Percentiles rank a stretch among this genome's conserved stretches.
Conservation (phyloP, 2,113 vertebrate genomes). For the Tychaedon coryphoeus region DNA sequence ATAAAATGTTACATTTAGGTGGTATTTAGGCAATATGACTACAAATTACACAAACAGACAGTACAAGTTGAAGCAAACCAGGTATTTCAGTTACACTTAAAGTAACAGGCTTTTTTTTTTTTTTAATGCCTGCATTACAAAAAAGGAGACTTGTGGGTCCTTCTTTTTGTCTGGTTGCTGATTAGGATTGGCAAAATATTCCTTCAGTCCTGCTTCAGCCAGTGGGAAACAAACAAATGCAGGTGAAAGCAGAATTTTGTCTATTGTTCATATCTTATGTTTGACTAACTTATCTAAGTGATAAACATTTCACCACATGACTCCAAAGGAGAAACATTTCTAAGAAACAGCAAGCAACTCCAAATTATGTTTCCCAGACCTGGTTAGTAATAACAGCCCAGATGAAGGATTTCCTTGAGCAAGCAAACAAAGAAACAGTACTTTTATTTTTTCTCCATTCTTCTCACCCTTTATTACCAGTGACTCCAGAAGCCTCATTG, state of each 20-base stretch:
- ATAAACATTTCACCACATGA: slow-evolving; percentile 57
- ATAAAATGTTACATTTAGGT: neutral
- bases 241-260: slow-evolving; percentile 55
- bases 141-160: neutral
- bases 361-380: slow-evolving; percentile 55
- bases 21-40: neutral
- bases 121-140: neutral
- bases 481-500: neutral
- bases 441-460: slow-evolving; percentile 16
- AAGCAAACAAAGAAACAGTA: slow-evolving; percentile 36
- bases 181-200: slow-evolving; percentile 45
- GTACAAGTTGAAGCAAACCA: neutral
- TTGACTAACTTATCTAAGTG: slow-evolving; percentile 43
- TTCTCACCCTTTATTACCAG: slow-evolving; percentile 13
- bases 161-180: slow-evolving; percentile 22
- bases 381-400: slow-evolving; percentile 23
- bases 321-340: slow-evolving; percentile 54
- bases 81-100: neutral
- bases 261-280: slow-evolving; percentile 61
- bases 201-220: neutral
- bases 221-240: slow-evolving; percentile 38
- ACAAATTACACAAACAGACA: neutral
- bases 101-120: neutral
- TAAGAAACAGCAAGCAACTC: slow-evolving; percentile 39
- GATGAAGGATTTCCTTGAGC: slow-evolving; percentile 50